Evolutionary conservation across 2,797 vertebrate genomes (phyloP).

Genomic region (Odontamblyopus rebecca): DNA sequence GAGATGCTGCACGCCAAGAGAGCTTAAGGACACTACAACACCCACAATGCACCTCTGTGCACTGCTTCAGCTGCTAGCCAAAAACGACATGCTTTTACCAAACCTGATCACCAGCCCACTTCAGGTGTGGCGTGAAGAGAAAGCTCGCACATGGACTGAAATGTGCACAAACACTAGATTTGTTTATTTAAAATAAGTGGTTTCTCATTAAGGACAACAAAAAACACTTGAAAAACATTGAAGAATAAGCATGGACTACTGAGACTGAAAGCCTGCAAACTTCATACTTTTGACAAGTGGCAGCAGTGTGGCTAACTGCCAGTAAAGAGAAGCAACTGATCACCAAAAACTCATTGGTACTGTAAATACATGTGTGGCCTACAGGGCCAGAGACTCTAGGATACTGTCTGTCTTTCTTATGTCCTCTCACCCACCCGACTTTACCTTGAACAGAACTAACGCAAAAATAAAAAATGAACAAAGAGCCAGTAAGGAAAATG

Average conservation of each 20-base stretch:
- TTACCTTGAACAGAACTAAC: conserved; percentile 27
- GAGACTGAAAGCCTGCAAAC: conserved; percentile 36
- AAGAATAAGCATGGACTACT: conserved; percentile 42
- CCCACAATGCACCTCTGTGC: conserved; percentile 33
- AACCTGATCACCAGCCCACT: conserved; percentile 44
- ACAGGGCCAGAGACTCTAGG: conserved; percentile 51
- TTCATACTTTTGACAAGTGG: conserved; percentile 43
- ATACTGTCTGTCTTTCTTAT: conserved; percentile 35
- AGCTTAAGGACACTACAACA: conserved; percentile 71
- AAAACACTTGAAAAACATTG: conserved; percentile 55
- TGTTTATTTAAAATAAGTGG: conserved; percentile 49
- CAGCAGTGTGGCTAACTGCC: conserved; percentile 48
- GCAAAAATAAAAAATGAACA: conserved; percentile 37
- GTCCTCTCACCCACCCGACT: conserved; percentile 35
- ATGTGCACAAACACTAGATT: conserved; percentile 41
- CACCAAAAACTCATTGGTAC: conserved; percentile 59
- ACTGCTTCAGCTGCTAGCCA: conserved; percentile 32
- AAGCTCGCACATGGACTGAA: conserved; percentile 28
- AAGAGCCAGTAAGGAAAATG: conserved; percentile 53
- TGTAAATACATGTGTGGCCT: conserved; percentile 60
- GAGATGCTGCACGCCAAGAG: conserved; percentile 99
- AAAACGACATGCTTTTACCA: conserved; percentile 39
- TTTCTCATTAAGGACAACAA: conserved; percentile 34
- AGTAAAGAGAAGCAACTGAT: conserved; percentile 34
- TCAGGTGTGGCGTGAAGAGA: conserved; percentile 21